phyloP scores from a whole-genome alignment of 2,113 vertebrate species.

The Talpa occidentalis region DNA sequence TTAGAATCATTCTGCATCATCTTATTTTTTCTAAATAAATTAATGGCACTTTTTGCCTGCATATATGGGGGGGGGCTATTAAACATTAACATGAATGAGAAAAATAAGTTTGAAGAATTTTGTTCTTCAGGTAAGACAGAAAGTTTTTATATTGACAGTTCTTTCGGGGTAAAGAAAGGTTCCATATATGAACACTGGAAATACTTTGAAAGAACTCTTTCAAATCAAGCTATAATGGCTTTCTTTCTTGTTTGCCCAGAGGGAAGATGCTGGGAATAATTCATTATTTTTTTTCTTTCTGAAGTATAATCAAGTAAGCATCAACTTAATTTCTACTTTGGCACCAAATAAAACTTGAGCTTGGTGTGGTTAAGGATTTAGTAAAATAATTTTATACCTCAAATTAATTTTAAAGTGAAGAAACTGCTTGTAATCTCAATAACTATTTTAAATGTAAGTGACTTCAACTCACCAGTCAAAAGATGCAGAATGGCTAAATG shows the following conservation, averaged over 20 bases:
- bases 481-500: too few species aligned
- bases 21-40: background rate
- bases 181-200: background rate
- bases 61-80: background rate
- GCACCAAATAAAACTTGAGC: background rate
- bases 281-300: slow-evolving; percentile 17
- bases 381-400: slow-evolving; percentile 20
- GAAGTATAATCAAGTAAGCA: slow-evolving; percentile 13
- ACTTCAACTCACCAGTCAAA: too few species aligned
- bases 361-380: slow-evolving; percentile 5
- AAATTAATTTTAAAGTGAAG: slow-evolving; percentile 41
- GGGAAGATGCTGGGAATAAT: background rate
- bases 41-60: background rate
- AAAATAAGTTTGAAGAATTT: background rate
- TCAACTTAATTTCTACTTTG: slow-evolving; percentile 36
- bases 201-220: slow-evolving; percentile 17
- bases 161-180: background rate
- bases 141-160: background rate
- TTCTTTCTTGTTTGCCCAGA: background rate
- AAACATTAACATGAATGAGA: background rate
- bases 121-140: slow-evolving; percentile 3
- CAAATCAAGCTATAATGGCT: background rate
- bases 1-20: background rate
- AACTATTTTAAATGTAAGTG: too few species aligned
- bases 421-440: too few species aligned